Evolutionary conservation across 2,888 invertebrate genomes (phyloP), one percentile per base, ranked within the genome.

Genomic region (Aspidiotus destructor): DNA sequence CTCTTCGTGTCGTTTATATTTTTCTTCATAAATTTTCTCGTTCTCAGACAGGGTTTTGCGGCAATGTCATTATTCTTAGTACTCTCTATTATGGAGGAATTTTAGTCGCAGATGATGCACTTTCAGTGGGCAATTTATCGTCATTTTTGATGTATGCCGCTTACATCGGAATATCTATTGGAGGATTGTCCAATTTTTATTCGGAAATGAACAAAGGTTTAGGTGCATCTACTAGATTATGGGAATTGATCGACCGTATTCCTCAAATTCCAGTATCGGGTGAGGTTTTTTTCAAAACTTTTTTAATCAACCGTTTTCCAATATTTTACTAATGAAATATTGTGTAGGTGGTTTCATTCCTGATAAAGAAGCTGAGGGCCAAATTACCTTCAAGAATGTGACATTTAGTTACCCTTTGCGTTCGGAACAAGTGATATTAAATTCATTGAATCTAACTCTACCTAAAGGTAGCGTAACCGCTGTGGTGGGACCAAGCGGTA

Each of bases 101-200:
- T 3, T 86, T 96, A 86, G 91, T 96, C 44, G 84, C 89, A 0
- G 84, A 86, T 1, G 84, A 89, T 57, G 80, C 86, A 17, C 79
- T 92, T 70, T 85, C 87, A 0, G 88, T 95, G 13, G 96, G 97
- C 7, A 88, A 89, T 72, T 81, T 98, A 16, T 95, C 96, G 0
- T 89, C 97, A 0, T 98, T 98, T 78, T 81, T 98, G 11, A 78
- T 98, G 13, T 98, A 98, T 75, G 95, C 97, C 0, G 93, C 89
- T 0, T 96, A 95, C 75, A 90, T 94, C 15, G 94, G 93, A 11
- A 84, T 95, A 42, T 92, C 95, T 53, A 84, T 96, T 53, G 87
- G 88, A 60, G 93, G 94, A 11, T 77, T 97, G n/a, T 89, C 91
- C 60, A 88, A 86, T 73, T 96, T 96, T 78, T 98, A 96, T 76